phyloP scores from a whole-genome alignment of 1,140 invertebrate genomes.

The Zaprionus vittiger region DNA sequence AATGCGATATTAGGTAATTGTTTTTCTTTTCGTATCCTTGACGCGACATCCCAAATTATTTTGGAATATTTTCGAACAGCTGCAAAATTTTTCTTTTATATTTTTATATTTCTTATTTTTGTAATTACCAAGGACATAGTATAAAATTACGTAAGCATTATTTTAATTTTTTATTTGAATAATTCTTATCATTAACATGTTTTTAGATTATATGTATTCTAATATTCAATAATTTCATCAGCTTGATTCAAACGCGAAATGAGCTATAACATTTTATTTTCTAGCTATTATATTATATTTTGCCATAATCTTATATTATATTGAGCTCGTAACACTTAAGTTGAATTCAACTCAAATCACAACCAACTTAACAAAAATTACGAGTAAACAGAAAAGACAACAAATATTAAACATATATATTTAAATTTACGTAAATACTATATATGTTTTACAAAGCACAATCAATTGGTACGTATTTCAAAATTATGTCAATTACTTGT shows the following conservation, averaged over 20 bases:
- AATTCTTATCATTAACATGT: not conserved
- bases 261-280: constrained; percentile 5
- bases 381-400: constrained; percentile 16
- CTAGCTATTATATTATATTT: constrained; percentile 29
- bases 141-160: not conserved
- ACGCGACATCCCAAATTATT: constrained; percentile 1
- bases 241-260: not conserved
- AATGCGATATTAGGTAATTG: constrained; percentile 66
- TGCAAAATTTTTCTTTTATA: constrained; percentile 29
- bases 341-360: constrained; percentile 30
- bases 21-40: constrained; percentile 22
- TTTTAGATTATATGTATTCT: not conserved
- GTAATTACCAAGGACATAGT: not conserved
- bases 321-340: constrained; percentile 39
- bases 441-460: constrained; percentile 74
- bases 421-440: constrained; percentile 30
- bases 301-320: constrained; percentile 33
- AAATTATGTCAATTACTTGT: constrained; percentile 71
- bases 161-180: not conserved
- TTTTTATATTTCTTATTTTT: not conserved
- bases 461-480: constrained; percentile 83
- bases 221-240: not conserved
- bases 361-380: constrained; percentile 29
- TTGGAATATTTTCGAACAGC: not conserved
- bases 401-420: constrained; percentile 34